Conservation (phyloP, 2,888 invertebrate species). For the Teleogryllus oceanicus region DNA sequence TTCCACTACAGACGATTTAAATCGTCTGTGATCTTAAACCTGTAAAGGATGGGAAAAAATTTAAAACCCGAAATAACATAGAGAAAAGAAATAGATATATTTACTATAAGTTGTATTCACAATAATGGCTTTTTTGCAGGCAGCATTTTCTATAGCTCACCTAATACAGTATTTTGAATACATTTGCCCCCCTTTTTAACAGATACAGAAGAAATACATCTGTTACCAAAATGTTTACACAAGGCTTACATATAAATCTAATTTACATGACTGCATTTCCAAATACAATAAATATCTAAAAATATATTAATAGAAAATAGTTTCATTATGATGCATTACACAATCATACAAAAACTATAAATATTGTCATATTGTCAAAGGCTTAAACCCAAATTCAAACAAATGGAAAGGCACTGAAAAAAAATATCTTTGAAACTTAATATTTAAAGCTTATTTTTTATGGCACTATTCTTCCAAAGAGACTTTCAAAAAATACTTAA, state of each 20-base stretch:
- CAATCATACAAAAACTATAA: slow-evolving; percentile 1
- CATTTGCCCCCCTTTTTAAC: not conserved
- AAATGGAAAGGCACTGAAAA: not conserved
- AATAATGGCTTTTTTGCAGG: not conserved
- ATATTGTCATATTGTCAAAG: not conserved
- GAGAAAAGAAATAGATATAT: not conserved
- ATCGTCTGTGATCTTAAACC: too few species aligned
- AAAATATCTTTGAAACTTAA: not conserved
- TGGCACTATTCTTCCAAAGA: not conserved
- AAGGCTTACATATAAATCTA: not conserved
- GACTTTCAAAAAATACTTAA: not conserved
- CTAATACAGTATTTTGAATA: not conserved
- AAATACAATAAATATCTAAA: slow-evolving; percentile 11
- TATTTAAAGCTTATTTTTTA: slow-evolving; percentile 8
- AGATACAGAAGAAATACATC: slow-evolving; percentile 1
- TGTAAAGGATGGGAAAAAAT: too few species aligned
- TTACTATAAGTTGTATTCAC: slow-evolving; percentile 4
- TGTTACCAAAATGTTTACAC: not conserved
- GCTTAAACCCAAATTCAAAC: not conserved
- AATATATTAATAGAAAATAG: slow-evolving; percentile 9
- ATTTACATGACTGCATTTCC: not conserved
- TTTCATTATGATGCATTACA: not conserved
- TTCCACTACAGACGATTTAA: too few species aligned
- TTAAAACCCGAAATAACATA: too few species aligned
- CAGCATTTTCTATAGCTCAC: not conserved